Evolutionary conservation across 2,113 vertebrate species (phyloP).

Genomic region (Solea senegalensis): DNA sequence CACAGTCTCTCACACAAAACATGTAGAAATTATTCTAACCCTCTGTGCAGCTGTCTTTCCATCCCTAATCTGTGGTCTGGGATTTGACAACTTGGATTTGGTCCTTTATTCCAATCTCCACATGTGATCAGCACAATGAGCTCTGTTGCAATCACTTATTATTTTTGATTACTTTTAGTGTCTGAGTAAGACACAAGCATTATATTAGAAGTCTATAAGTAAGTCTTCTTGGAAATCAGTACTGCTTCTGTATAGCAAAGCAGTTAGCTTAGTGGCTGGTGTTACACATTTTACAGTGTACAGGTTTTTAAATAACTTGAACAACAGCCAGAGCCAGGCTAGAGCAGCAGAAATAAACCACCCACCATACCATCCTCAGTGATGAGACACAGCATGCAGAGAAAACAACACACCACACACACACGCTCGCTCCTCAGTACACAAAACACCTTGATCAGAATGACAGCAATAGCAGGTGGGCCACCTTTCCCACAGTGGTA

Average conservation of each 20-base stretch:
- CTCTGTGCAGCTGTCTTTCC: slow-evolving; percentile 34
- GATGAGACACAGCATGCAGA: slow-evolving; percentile 72
- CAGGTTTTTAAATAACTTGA: slow-evolving; percentile 14
- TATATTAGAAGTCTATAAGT: slow-evolving; percentile 1
- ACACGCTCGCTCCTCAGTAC: slow-evolving; percentile 26
- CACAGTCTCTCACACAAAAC: slow-evolving; percentile 1
- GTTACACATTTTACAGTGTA: not conserved
- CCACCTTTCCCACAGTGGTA: slow-evolving; percentile 69
- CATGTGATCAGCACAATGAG: slow-evolving; percentile 14
- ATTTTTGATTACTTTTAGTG: not conserved
- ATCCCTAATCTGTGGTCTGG: slow-evolving; percentile 9
- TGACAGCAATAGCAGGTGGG: slow-evolving; percentile 69
- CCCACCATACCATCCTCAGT: slow-evolving; percentile 59
- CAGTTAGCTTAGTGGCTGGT: not conserved
- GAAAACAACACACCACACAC: slow-evolving; percentile 16
- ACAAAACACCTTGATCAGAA: slow-evolving; percentile 63
- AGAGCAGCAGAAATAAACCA: slow-evolving; percentile 60
- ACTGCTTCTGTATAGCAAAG: slow-evolving; percentile 20
- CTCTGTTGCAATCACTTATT: slow-evolving; percentile 20
- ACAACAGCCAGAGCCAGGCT: slow-evolving; percentile 55
- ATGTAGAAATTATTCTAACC: slow-evolving; percentile 10
- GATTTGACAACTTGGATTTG: slow-evolving; percentile 1
- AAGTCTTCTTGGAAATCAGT: slow-evolving; percentile 10
- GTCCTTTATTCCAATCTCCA: slow-evolving; percentile 7
- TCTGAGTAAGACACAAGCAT: not conserved